phyloP scores from a whole-genome alignment of 2,888 invertebrate species.

The Coenonympha glycerion region DNA sequence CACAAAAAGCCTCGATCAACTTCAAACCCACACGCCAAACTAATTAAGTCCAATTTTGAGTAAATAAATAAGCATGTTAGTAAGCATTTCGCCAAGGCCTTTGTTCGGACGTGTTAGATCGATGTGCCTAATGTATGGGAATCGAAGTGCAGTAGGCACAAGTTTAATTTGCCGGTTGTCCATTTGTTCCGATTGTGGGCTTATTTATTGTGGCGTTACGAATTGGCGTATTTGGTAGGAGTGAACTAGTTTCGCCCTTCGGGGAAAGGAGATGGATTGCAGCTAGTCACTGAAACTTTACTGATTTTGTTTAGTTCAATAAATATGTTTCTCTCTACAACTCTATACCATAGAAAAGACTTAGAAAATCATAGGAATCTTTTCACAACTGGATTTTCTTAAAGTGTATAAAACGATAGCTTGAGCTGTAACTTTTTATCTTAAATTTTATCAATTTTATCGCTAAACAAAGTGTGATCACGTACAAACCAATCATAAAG shows the following conservation, averaged over 20 bases:
- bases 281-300: slow-evolving; percentile 15
- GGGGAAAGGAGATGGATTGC: slow-evolving; percentile 27
- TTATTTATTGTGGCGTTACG: slow-evolving; percentile 63
- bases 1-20: slow-evolving; percentile 11
- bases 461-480: no score
- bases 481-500: no score
- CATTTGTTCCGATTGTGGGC: slow-evolving; percentile 71
- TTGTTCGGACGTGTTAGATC: slow-evolving; percentile 71
- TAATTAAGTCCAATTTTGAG: slow-evolving; percentile 18
- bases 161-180: slow-evolving; percentile 72
- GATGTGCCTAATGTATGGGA: slow-evolving; percentile 69
- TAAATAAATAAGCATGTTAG: slow-evolving; percentile 50
- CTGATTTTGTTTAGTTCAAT: slow-evolving; percentile 12
- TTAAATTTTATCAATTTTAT: no score
- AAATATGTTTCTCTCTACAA: neutral
- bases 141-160: slow-evolving; percentile 53
- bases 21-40: slow-evolving; percentile 14
- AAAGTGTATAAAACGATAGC: no score
- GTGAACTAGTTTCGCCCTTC: slow-evolving; percentile 30
- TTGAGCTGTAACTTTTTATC: no score
- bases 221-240: slow-evolving; percentile 44
- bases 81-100: slow-evolving; percentile 56
- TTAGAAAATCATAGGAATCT: no score
- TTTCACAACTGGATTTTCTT: no score
- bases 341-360: no score